A percentile compares a stretch with the other conserved stretches of the same genome.
phyloP scores from a whole-genome alignment of 2,113 vertebrate genomes.

The Dendrocopos noguchii region DNA sequence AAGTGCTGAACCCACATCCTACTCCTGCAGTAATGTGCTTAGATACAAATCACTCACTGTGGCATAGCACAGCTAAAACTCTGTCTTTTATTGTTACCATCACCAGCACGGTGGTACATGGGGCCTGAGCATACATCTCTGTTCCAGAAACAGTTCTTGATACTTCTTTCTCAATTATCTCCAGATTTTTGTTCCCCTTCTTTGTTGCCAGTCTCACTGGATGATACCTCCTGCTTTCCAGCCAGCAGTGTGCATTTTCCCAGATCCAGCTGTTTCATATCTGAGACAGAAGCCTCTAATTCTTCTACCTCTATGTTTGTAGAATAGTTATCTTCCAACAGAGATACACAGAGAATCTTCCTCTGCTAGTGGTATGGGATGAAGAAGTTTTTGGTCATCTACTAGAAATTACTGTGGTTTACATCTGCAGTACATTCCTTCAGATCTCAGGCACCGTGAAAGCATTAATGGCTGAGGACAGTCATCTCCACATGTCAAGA shows the following conservation, averaged over 20 bases:
- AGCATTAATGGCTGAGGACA: not conserved
- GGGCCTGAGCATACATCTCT: not conserved
- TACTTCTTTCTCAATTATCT: not conserved
- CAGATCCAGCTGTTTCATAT: not conserved
- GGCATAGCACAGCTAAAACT: not conserved
- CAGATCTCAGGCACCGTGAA: not conserved
- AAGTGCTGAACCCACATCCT: not conserved
- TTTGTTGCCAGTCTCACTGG: not conserved
- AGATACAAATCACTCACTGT: not conserved
- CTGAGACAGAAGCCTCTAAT: not conserved
- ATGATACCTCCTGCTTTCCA: not conserved
- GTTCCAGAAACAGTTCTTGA: not conserved
- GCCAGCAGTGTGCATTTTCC: not conserved
- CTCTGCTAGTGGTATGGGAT: not conserved
- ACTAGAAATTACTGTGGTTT: not conserved
- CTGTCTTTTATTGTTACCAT: not conserved
- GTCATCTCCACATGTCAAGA: not conserved
- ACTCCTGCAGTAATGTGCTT: not conserved
- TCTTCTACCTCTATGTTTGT: not conserved
- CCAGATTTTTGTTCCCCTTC: not conserved
- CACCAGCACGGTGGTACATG: too few relatives aligned
- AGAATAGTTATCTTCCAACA: fast-evolving
- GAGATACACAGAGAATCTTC: fast-evolving
- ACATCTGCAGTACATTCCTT: not conserved
- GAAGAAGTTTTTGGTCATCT: not conserved